Conservation (phyloP, 2,888 invertebrate genomes). For the Coenonympha arcania region DNA sequence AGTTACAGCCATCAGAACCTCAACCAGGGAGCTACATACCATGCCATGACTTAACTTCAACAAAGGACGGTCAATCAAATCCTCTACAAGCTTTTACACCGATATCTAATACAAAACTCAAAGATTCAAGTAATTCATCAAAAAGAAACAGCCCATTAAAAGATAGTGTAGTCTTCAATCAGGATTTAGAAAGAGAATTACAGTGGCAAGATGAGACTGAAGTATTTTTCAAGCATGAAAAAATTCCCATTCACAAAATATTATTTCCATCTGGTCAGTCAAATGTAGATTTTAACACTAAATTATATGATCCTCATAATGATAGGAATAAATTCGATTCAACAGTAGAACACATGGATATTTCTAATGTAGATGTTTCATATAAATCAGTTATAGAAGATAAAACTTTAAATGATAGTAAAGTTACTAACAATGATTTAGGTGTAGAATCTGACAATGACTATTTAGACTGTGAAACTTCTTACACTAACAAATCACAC, state of each 20-base stretch:
- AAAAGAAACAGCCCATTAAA: slow-evolving; percentile 55
- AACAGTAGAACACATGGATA: slow-evolving; percentile 58
- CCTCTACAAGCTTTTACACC: slow-evolving; percentile 50
- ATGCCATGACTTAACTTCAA: background rate
- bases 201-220: slow-evolving; percentile 65
- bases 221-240: slow-evolving; percentile 56
- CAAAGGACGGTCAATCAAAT: slow-evolving; percentile 10
- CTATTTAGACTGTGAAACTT: slow-evolving; percentile 65
- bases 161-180: slow-evolving; percentile 58
- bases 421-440: slow-evolving; percentile 22
- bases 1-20: background rate
- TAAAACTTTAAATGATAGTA: slow-evolving; percentile 36
- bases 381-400: slow-evolving; percentile 44
- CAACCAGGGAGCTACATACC: background rate
- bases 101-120: slow-evolving; percentile 39
- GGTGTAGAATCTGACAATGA: slow-evolving; percentile 55
- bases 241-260: slow-evolving; percentile 58
- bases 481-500: slow-evolving; percentile 44
- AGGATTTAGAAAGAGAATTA: slow-evolving; percentile 60
- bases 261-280: slow-evolving; percentile 32
- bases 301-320: background rate
- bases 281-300: slow-evolving; percentile 13
- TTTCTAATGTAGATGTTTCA: slow-evolving; percentile 35
- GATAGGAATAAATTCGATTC: slow-evolving; percentile 34
- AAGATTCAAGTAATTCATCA: slow-evolving; percentile 43